A percentile compares a stretch with the other conserved stretches of the same genome.
phyloP scores from a whole-genome alignment of 2,113 vertebrate genomes.

The Campylorhamphus procurvoides region DNA sequence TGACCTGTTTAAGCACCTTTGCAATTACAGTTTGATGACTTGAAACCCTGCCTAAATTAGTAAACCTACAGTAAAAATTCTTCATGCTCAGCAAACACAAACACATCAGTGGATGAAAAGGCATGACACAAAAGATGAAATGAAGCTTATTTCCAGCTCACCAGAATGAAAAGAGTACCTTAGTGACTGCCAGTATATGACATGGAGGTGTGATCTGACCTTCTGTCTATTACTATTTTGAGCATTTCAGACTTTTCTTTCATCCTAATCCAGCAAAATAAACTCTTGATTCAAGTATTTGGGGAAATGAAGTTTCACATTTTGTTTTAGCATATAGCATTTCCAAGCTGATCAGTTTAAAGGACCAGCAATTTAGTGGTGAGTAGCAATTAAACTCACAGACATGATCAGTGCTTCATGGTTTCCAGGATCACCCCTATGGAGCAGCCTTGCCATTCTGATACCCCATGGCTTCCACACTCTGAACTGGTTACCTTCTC shows the following conservation, averaged over 20 bases:
- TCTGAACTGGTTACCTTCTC: neutral
- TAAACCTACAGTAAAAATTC: neutral
- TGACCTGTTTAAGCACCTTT: neutral
- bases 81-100: neutral
- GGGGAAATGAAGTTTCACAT: neutral
- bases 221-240: neutral
- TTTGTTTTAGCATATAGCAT: neutral
- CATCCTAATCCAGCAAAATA: neutral
- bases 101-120: neutral
- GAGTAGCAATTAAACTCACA: neutral
- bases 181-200: neutral
- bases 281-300: neutral
- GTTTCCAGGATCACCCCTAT: neutral
- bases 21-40: fast-evolving
- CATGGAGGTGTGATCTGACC: neutral
- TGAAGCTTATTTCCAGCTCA: neutral
- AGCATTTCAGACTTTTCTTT: neutral
- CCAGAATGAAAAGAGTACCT: neutral
- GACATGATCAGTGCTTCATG: neutral
- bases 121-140: neutral
- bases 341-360: neutral
- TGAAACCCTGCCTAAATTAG: neutral
- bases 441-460: neutral
- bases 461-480: neutral
- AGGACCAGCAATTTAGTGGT: neutral